phyloP scores from a whole-genome alignment of 2,113 vertebrate species.

The Catharus bicknelli region DNA sequence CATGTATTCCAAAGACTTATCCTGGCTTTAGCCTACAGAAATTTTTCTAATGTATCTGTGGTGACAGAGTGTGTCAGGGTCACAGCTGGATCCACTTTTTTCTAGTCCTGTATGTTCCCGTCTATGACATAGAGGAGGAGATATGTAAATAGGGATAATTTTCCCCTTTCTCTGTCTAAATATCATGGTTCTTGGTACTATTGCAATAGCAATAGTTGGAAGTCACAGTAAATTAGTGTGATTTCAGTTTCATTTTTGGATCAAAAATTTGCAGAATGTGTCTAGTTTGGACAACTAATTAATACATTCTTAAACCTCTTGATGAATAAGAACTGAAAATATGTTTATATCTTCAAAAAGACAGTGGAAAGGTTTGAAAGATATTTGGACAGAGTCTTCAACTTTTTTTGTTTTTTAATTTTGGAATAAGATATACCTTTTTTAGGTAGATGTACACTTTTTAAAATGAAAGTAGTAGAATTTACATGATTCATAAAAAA shows the following conservation, averaged over 20 bases:
- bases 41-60: not conserved
- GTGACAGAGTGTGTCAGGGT: not conserved
- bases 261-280: not conserved
- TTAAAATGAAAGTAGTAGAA: not conserved
- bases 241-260: not conserved
- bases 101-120: not conserved
- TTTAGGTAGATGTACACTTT: not conserved
- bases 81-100: not conserved
- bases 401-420: accelerated
- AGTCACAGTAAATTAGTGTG: not conserved
- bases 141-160: not conserved
- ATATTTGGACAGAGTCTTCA: not conserved
- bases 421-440: not conserved
- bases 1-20: not conserved
- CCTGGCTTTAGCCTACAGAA: not conserved
- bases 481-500: not conserved
- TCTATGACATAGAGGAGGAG: not conserved
- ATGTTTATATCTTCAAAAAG: not conserved
- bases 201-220: not conserved
- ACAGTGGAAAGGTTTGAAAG: not conserved
- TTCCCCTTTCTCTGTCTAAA: not conserved
- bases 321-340: not conserved
- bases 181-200: not conserved
- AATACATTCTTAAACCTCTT: not conserved
- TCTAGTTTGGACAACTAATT: not conserved